A percentile compares a stretch with the other conserved stretches of the same genome.
These are phyloP conservation scores for Capitella teleta DNA, from an alignment of 1,140 invertebrate genomes.

Conservation along the genomic window DNA sequence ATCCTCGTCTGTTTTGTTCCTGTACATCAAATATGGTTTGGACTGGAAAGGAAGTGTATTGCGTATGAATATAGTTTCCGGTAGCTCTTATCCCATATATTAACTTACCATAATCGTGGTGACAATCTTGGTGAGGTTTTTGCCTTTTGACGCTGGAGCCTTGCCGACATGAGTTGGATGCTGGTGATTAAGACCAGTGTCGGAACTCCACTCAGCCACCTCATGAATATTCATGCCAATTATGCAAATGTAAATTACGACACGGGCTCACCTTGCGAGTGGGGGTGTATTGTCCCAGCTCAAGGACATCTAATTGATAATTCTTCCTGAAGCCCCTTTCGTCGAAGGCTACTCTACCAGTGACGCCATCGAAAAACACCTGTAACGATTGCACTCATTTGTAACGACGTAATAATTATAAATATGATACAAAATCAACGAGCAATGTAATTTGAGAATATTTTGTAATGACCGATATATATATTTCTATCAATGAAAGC, in stretches of 20 bases:
- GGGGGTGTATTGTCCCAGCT: no score
- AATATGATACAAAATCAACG: background rate
- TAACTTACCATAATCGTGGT: no score
- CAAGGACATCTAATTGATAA: conserved; percentile 79
- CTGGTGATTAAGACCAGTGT: no score
- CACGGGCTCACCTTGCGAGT: no score
- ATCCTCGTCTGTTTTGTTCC: conserved; percentile 34
- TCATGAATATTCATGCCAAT: no score
- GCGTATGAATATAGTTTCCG: background rate
- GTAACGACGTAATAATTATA: background rate
- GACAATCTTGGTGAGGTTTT: no score
- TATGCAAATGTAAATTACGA: no score
- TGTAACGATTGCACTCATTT: conserved; percentile 30
- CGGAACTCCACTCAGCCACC: no score
- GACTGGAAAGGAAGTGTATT: conserved; percentile 46
- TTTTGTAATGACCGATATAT: background rate
- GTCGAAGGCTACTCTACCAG: conserved; percentile 87
- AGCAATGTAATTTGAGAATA: background rate
- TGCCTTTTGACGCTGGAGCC: no score
- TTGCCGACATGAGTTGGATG: no score
- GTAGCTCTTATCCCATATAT: background rate
- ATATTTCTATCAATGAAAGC: background rate
- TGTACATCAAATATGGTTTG: conserved; percentile 71
- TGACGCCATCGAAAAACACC: conserved; percentile 83
- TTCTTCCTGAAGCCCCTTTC: conserved; percentile 83